Percentiles rank a stretch among this genome's conserved stretches.
Conservation (phyloP, 1,140 invertebrate genomes). For the Nasonia giraulti region DNA sequence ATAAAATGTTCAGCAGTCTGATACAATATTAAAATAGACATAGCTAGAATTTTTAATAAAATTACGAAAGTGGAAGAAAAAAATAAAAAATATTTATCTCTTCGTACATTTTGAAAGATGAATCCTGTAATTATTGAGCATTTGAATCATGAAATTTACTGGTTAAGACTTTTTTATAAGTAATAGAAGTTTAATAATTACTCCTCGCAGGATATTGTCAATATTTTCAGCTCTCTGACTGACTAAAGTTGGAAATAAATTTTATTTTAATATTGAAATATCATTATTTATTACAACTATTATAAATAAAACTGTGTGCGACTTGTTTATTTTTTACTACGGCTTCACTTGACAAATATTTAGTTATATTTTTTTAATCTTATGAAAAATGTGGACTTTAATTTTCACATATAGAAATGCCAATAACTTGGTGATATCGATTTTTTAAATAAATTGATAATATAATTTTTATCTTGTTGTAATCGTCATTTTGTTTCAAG, state of each 20-base stretch:
- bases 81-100: conserved; percentile 23
- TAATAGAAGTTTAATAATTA: conserved; percentile 21
- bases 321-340: neutral
- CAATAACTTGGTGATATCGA: neutral
- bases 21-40: conserved; percentile 8
- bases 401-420: neutral
- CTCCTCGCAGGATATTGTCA: conserved; percentile 18
- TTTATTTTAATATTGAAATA: conserved; percentile 50
- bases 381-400: neutral
- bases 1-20: conserved; percentile 1
- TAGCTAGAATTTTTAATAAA: conserved; percentile 26
- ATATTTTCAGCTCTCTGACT: conserved; percentile 37
- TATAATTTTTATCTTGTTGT: neutral
- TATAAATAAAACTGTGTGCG: neutral
- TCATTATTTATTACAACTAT: neutral
- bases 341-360: neutral
- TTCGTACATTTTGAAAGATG: conserved; percentile 9
- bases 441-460: neutral
- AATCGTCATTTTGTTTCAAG: no score
- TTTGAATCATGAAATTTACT: conserved; percentile 31
- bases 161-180: conserved; percentile 35
- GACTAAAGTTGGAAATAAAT: conserved; percentile 48
- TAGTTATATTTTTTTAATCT: conserved; percentile 12
- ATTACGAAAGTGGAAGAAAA: neutral
- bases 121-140: neutral